Evolutionary conservation across 2,113 vertebrate genomes (phyloP).

Genomic region (Chrysemys picta): DNA sequence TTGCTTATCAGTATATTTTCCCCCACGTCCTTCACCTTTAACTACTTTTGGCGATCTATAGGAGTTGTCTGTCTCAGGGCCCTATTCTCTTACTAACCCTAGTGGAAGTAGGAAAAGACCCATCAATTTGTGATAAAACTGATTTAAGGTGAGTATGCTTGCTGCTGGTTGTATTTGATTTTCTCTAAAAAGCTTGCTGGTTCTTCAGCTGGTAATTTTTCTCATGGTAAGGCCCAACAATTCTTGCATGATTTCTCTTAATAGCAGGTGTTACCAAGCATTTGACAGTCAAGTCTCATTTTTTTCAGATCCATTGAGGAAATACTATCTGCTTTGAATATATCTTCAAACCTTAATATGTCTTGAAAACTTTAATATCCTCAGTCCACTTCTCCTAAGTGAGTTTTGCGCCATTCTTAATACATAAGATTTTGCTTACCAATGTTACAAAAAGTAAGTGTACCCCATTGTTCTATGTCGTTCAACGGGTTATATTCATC

Average conservation of each 20-base stretch:
- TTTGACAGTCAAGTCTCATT: neutral
- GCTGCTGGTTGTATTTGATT: neutral
- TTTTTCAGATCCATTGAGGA: neutral
- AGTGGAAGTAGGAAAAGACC: neutral
- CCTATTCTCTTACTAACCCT: neutral
- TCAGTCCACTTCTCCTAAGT: neutral
- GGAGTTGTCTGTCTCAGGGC: neutral
- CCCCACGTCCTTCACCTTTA: neutral
- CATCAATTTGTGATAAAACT: neutral
- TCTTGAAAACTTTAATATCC: neutral
- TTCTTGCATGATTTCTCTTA: neutral
- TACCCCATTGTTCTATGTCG: neutral
- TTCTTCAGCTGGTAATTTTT: slow-evolving; percentile 25
- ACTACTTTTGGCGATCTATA: neutral
- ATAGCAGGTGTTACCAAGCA: neutral
- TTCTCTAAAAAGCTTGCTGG: neutral
- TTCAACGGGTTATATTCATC: neutral
- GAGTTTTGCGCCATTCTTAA: neutral
- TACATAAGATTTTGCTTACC: fast-evolving
- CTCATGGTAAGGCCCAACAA: neutral
- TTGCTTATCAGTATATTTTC: neutral
- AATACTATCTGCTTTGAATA: neutral
- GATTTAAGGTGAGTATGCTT: neutral
- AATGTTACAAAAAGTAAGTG: neutral
- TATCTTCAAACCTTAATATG: neutral